Evolutionary conservation across 2,113 vertebrate species (phyloP).

Genomic region (Erpornis zantholeuca): DNA sequence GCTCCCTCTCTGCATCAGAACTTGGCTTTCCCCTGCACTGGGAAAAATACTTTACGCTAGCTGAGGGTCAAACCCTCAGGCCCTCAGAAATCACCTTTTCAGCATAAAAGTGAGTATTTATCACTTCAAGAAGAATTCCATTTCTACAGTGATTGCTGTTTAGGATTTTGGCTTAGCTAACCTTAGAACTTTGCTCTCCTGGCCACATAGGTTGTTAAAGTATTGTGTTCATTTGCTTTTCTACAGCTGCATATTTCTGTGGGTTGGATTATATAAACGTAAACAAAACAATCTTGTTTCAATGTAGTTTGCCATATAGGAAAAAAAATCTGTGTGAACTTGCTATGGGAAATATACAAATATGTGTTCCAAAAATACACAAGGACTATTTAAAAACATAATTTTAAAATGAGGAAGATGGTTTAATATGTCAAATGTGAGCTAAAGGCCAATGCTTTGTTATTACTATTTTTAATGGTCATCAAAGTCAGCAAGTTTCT

Average conservation of each 20-base stretch:
- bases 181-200: not conserved
- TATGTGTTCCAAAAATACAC: not conserved
- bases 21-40: not conserved
- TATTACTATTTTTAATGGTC: not conserved
- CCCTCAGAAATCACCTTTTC: not conserved
- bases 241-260: accelerated
- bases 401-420: not conserved
- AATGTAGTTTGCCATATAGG: not conserved
- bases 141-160: not conserved
- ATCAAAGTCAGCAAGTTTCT: not conserved
- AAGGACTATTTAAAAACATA: not conserved
- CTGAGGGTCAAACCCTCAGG: not conserved
- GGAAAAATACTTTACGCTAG: not conserved
- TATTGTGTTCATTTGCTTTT: not conserved
- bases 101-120: not conserved
- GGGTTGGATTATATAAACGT: not conserved
- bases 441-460: not conserved
- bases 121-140: not conserved
- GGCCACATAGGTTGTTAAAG: not conserved
- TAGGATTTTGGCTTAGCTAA: not conserved
- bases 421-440: not conserved
- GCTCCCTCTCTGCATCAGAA: not conserved
- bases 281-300: not conserved
- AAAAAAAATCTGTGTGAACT: not conserved
- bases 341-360: not conserved